Conservation (phyloP, 2,888 invertebrate genomes). For the Cephus spinipes region DNA sequence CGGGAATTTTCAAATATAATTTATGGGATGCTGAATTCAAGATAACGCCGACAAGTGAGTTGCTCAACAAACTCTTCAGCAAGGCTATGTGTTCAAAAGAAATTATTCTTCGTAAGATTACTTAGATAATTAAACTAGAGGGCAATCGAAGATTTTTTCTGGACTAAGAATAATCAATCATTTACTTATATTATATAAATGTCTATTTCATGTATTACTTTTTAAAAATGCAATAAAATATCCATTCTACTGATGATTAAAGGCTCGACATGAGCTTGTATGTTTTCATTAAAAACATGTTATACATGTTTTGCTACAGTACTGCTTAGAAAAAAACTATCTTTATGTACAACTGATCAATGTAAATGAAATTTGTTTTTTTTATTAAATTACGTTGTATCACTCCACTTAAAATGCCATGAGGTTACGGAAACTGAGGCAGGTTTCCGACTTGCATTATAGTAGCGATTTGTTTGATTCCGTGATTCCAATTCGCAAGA, state of each 20-base stretch:
- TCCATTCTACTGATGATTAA: slow-evolving; percentile 13
- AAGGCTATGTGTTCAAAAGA: slow-evolving; percentile 35
- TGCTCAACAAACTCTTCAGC: not conserved
- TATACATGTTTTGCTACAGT: not conserved
- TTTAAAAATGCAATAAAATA: slow-evolving; percentile 42
- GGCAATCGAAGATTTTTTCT: slow-evolving; percentile 10
- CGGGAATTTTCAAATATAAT: not conserved
- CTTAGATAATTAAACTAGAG: slow-evolving; percentile 11
- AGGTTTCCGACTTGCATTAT: not conserved
- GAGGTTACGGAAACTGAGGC: not conserved
- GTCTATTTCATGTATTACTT: slow-evolving; percentile 47
- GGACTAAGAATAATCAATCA: slow-evolving; percentile 14
- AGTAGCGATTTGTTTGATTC: not conserved
- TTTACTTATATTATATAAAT: slow-evolving; percentile 31
- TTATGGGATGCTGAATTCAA: not conserved
- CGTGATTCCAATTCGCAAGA: not conserved
- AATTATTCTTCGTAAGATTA: slow-evolving; percentile 26
- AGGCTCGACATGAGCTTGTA: not conserved
- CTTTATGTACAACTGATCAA: not conserved
- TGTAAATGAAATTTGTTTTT: not conserved
- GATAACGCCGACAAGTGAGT: not conserved
- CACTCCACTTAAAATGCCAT: not conserved
- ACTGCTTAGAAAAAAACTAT: not conserved
- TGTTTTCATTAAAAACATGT: not conserved
- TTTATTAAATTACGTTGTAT: not conserved